Evolutionary conservation across 2,888 invertebrate species (phyloP).

Genomic region (Rhyacophila evoluta): DNA sequence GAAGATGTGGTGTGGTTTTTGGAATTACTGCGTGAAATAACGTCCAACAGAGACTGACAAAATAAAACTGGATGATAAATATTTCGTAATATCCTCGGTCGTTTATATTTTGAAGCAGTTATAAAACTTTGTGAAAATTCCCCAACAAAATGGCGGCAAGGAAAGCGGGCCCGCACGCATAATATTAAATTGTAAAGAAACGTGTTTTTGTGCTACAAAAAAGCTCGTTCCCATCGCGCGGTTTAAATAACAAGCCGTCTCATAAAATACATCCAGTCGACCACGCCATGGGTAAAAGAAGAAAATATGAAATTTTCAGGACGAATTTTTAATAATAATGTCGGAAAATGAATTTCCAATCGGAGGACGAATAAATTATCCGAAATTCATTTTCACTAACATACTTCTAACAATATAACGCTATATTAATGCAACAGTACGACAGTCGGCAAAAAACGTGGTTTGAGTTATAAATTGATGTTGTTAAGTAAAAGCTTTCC

Average conservation of each 20-base stretch:
- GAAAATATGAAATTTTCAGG: constrained; percentile 1
- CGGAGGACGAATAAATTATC: neutral
- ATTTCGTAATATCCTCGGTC: neutral
- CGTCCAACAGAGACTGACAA: neutral
- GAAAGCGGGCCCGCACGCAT: neutral
- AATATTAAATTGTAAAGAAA: constrained; percentile 19
- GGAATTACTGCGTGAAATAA: too few species aligned
- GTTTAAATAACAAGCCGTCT: constrained; percentile 2
- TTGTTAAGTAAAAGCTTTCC: too few species aligned
- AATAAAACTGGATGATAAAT: constrained; percentile 3
- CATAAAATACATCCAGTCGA: neutral
- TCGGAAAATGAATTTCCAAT: neutral
- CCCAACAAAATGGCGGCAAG: neutral
- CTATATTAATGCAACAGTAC: too few species aligned
- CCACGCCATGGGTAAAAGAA: neutral
- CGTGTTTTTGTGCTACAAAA: constrained; percentile 15
- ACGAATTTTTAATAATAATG: neutral
- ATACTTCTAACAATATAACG: neutral
- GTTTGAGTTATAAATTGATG: too few species aligned
- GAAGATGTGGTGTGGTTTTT: too few species aligned
- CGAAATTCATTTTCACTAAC: neutral
- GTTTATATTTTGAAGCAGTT: constrained; percentile 9
- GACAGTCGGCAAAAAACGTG: too few species aligned
- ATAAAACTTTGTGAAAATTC: constrained; percentile 1
- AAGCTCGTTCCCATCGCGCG: neutral